Conservation (phyloP, 2,113 vertebrate genomes). For the Oryzias curvinotus region DNA sequence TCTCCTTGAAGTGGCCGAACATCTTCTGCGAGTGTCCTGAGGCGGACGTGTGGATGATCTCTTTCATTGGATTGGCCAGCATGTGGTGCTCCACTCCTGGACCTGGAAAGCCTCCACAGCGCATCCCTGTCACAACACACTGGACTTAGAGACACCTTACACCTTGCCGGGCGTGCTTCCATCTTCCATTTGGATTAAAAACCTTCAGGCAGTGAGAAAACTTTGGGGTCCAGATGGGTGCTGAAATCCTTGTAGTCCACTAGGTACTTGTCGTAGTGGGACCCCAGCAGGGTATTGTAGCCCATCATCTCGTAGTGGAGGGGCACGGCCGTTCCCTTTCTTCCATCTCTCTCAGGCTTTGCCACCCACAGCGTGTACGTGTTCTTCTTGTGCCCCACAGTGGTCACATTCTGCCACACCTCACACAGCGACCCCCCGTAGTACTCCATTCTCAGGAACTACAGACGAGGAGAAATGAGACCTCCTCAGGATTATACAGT, state of each 20-base stretch:
- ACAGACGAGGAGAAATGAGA: background rate
- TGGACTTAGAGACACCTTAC: background rate
- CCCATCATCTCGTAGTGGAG: conserved; percentile 82
- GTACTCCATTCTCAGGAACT: conserved; percentile 82
- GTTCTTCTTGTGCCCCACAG: conserved; percentile 76
- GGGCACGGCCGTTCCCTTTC: conserved; percentile 44
- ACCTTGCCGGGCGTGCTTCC: too few species aligned
- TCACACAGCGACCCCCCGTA: conserved; percentile 74
- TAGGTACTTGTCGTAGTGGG: conserved; percentile 84
- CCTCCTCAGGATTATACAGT: too few species aligned
- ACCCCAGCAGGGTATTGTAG: conserved; percentile 82
- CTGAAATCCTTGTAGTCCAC: conserved; percentile 78
- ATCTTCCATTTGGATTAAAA: conserved; percentile 4
- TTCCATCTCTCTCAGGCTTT: conserved; percentile 54
- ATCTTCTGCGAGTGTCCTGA: conserved; percentile 68
- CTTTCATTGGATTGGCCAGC: conserved; percentile 84
- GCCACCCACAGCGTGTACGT: conserved; percentile 82
- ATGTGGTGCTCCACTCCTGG: conserved; percentile 76
- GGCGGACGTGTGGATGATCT: conserved; percentile 74
- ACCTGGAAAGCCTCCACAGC: conserved; percentile 73
- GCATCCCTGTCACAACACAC: conserved; percentile 56
- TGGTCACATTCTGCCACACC: conserved; percentile 80
- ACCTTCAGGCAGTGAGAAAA: conserved; percentile 76
- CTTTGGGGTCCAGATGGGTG: conserved; percentile 57
- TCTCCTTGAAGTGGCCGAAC: conserved; percentile 74